Evolutionary conservation across 2,113 vertebrate genomes (phyloP).

Genomic region (Crocuta crocuta): DNA sequence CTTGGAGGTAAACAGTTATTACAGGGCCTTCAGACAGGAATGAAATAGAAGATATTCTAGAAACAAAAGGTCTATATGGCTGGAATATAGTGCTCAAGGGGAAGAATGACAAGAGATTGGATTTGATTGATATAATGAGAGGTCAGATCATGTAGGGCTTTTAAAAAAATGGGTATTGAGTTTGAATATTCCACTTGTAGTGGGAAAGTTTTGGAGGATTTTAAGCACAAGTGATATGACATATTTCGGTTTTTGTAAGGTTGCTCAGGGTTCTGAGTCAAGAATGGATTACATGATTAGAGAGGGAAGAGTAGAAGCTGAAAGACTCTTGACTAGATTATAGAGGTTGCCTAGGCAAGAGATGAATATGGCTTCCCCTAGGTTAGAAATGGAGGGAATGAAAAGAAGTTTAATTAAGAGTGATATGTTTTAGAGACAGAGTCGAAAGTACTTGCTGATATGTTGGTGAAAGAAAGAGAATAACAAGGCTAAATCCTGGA

Average conservation of each 20-base stretch:
- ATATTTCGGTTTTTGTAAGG: constrained; percentile 7
- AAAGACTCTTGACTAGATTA: background rate
- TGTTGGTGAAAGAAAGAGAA: constrained; percentile 1
- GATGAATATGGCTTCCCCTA: background rate
- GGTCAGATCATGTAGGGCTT: background rate
- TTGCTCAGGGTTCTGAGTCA: background rate
- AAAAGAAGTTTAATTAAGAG: background rate
- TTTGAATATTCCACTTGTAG: background rate
- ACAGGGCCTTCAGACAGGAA: background rate
- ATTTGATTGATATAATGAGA: background rate
- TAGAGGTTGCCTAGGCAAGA: background rate
- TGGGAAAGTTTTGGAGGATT: background rate
- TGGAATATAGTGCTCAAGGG: background rate
- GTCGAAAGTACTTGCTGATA: background rate
- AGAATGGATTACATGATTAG: background rate
- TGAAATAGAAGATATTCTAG: background rate
- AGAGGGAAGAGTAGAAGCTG: background rate
- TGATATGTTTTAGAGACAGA: background rate
- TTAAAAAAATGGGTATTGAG: background rate
- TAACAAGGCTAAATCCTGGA: background rate
- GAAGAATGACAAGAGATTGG: background rate
- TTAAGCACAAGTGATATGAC: background rate
- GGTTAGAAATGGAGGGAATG: background rate
- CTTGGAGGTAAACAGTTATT: background rate
- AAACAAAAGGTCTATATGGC: background rate